phyloP scores from a whole-genome alignment of 2,797 vertebrate species.

The Propithecus perrieri region DNA sequence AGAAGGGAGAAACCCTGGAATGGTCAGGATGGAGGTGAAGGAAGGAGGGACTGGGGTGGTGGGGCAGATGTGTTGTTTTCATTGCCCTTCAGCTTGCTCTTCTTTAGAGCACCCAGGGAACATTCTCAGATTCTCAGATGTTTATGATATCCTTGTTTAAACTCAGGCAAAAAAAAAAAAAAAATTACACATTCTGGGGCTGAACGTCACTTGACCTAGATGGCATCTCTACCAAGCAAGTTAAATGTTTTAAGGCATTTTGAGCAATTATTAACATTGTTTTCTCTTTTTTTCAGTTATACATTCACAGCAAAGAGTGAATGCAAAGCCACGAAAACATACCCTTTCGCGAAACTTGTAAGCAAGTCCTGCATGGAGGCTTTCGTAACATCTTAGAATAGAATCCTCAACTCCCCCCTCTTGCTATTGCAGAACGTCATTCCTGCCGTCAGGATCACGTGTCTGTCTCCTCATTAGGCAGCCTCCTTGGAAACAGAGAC shows the following conservation, averaged over 20 bases:
- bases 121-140: not conserved
- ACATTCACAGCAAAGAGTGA: not conserved
- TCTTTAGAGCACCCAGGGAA: not conserved
- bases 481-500: not conserved
- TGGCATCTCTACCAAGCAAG: not conserved
- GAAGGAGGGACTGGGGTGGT: not conserved
- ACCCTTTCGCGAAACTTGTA: not conserved
- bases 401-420: not conserved
- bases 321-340: not conserved
- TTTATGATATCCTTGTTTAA: not conserved
- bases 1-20: not conserved
- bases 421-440: not conserved
- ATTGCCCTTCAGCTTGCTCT: not conserved
- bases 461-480: not conserved
- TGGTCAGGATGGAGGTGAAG: accelerated
- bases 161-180: not conserved
- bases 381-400: not conserved
- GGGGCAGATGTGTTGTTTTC: not conserved
- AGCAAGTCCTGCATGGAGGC: not conserved
- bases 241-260: not conserved
- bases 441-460: not conserved
- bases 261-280: not conserved
- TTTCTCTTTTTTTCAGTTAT: not conserved
- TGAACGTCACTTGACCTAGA: not conserved
- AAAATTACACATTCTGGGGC: not conserved